phyloP scores from a whole-genome alignment of 2,113 vertebrate genomes.

The Telmatochromis sp. region DNA sequence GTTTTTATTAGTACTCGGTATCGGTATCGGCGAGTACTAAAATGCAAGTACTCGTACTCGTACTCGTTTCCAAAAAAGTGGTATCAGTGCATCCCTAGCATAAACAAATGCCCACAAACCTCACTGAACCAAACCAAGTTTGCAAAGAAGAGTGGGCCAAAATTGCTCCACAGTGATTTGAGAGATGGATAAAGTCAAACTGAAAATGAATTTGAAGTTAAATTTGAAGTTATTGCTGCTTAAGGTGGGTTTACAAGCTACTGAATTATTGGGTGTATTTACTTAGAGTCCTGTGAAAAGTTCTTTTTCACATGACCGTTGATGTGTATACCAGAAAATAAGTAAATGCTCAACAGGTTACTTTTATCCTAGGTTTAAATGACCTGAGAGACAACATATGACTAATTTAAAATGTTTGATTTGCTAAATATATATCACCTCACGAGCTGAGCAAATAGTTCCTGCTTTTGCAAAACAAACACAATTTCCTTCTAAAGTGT shows the following conservation, averaged over 20 bases:
- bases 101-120: neutral
- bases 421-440: neutral
- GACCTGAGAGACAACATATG: neutral
- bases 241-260: neutral
- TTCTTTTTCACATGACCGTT: neutral
- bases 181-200: neutral
- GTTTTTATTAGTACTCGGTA: too few species aligned
- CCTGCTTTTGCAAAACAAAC: neutral
- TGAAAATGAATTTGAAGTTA: neutral
- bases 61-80: too few species aligned
- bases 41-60: too few species aligned
- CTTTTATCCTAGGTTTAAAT: neutral
- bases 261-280: neutral
- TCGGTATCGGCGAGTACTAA: too few species aligned
- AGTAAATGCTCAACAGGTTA: neutral
- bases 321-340: neutral
- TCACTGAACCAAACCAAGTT: neutral
- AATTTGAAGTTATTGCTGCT: neutral
- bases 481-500: slow-evolving; percentile 12
- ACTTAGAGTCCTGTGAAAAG: neutral
- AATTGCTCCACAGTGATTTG: neutral
- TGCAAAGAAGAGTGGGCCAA: neutral
- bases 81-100: neutral
- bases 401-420: neutral
- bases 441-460: neutral